These are phyloP conservation scores for Diabrotica virgifera DNA, from an alignment of 1,140 invertebrate genomes.

Conservation along the genomic window DNA sequence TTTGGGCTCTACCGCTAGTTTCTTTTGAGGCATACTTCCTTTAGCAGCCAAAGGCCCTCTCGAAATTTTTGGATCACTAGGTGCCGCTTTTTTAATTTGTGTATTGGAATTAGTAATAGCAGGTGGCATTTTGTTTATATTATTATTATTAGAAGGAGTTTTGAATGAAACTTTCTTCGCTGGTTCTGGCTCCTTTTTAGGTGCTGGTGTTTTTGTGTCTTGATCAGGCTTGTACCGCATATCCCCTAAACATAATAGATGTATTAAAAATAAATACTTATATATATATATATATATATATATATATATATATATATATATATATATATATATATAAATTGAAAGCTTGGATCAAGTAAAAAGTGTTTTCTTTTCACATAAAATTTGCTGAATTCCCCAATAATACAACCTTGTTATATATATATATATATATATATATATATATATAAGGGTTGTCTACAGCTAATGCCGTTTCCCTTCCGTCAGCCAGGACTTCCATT, in stretches of 20 bases:
- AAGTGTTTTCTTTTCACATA: too few species aligned
- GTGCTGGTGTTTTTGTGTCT: background rate
- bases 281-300: too few species aligned
- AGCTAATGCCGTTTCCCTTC: too few species aligned
- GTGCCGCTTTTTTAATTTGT: background rate
- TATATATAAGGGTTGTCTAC: too few species aligned
- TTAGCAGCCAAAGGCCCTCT: slow-evolving; percentile 15
- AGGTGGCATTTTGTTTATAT: background rate
- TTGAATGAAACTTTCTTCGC: background rate
- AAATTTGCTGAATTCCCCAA: too few species aligned
- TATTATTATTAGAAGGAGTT: background rate
- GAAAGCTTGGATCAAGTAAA: too few species aligned
- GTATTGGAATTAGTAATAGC: background rate
- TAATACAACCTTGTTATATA: too few species aligned
- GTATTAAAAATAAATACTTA: background rate
- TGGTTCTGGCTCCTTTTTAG: background rate
- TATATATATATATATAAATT: too few species aligned
- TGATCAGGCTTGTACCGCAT: slow-evolving; percentile 15
- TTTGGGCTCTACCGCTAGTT: background rate
- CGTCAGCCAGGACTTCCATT: too few species aligned
- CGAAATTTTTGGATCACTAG: slow-evolving; percentile 18
- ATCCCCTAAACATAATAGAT: slow-evolving; percentile 7
- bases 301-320: too few species aligned
- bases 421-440: too few species aligned
- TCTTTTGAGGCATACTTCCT: background rate